Evolutionary conservation across 2,888 invertebrate species (phyloP).

Genomic region (Branchinecta sandiegonensis): DNA sequence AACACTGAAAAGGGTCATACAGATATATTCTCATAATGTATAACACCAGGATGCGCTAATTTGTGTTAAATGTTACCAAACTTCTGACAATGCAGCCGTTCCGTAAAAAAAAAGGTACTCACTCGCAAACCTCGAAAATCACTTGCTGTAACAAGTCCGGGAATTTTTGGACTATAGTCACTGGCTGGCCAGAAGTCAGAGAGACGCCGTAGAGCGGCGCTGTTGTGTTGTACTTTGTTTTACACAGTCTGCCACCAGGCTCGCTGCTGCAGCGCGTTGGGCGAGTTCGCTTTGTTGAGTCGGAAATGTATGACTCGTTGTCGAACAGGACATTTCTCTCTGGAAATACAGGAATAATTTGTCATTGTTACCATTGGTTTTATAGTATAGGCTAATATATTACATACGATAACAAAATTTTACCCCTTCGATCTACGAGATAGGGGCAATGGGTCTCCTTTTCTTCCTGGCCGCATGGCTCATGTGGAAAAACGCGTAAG

Average conservation of each 20-base stretch:
- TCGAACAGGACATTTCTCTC: slow-evolving; percentile 20
- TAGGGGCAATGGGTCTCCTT: no score
- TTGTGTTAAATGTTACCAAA: no score
- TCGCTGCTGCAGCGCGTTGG: slow-evolving; percentile 17
- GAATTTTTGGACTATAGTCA: slow-evolving; percentile 85
- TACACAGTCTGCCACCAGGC: slow-evolving; percentile 48
- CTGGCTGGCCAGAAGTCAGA: slow-evolving; percentile 76
- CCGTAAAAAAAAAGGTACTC: slow-evolving; percentile 37
- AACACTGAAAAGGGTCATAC: no score
- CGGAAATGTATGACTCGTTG: slow-evolving; percentile 16
- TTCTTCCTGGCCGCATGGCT: no score
- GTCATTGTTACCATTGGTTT: no score
- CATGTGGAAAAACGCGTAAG: no score
- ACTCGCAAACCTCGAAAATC: slow-evolving; percentile 84
- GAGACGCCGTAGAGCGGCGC: slow-evolving; percentile 92
- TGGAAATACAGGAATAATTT: neutral
- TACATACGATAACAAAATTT: no score
- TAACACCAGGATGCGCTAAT: no score
- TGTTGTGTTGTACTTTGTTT: slow-evolving; percentile 78
- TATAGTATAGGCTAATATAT: no score
- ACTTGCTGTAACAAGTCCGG: slow-evolving; percentile 82
- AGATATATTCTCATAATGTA: no score
- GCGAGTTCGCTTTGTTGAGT: neutral
- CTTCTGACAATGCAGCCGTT: no score
- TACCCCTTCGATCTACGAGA: no score